Percentiles rank a stretch among this genome's conserved stretches.
Evolutionary conservation across 2,797 vertebrate species (phyloP).

Genomic region (Triplophysa yarkandensis): DNA sequence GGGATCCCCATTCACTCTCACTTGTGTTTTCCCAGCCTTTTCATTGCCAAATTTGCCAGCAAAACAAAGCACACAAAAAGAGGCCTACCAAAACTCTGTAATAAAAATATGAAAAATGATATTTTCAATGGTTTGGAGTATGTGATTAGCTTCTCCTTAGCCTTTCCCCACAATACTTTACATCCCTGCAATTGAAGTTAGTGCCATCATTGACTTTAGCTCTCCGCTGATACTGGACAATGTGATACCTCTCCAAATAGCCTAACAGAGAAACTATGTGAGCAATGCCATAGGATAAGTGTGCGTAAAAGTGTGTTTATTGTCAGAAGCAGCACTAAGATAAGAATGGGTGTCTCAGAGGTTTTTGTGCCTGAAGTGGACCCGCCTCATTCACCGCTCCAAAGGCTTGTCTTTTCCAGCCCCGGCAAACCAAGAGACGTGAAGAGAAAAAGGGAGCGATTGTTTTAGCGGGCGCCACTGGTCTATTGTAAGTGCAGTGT

Average conservation of each 20-base stretch:
- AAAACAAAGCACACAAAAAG: constrained; percentile 25
- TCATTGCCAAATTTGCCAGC: constrained; percentile 21
- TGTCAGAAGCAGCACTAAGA: constrained; percentile 61
- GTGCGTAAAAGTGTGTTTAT: constrained; percentile 62
- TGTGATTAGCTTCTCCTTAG: no score
- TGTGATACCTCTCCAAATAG: constrained; percentile 66
- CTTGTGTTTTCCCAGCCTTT: constrained; percentile 49
- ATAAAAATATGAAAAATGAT: neutral
- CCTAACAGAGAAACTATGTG: constrained; percentile 65
- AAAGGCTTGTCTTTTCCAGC: constrained; percentile 82
- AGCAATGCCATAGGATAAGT: constrained; percentile 52
- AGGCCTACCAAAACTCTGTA: neutral
- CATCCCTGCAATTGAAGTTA: constrained; percentile 63
- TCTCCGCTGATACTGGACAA: constrained; percentile 55
- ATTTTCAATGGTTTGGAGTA: constrained; percentile 4
- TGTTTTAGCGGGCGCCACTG: constrained; percentile 79
- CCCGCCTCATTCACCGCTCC: constrained; percentile 68
- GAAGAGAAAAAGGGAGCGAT: constrained; percentile 74
- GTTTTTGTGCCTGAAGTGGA: constrained; percentile 64
- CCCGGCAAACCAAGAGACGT: constrained; percentile 64
- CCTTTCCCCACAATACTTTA: constrained; percentile 53
- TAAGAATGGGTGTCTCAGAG: constrained; percentile 64
- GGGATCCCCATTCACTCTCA: constrained; percentile 61
- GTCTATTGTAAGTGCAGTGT: constrained; percentile 82
- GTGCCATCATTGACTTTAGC: constrained; percentile 64